phyloP scores from a whole-genome alignment of 1,140 invertebrate species.

The Penaeus japonicus region DNA sequence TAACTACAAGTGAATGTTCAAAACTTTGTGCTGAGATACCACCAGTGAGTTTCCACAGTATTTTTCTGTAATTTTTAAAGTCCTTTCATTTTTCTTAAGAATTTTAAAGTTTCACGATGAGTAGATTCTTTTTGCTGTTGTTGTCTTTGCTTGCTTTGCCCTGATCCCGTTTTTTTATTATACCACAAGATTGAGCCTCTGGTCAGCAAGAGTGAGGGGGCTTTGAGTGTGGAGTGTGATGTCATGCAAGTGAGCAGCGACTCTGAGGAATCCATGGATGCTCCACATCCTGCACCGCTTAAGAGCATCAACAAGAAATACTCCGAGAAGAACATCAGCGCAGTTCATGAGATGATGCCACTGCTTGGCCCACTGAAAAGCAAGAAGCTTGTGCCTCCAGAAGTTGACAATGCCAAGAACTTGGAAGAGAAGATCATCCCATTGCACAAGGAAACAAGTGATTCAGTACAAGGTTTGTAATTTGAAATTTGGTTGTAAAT shows the following conservation, averaged over 20 bases:
- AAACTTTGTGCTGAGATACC: constrained; percentile 54
- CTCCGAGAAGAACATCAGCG: background rate
- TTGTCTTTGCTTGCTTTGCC: too few species aligned
- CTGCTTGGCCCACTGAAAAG: background rate
- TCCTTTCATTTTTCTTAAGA: background rate
- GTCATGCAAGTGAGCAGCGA: constrained; percentile 47
- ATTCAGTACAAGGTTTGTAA: too few species aligned
- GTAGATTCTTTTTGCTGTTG: too few species aligned
- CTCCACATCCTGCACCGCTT: background rate
- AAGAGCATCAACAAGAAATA: background rate
- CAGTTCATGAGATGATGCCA: background rate
- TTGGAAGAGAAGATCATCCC: too few species aligned
- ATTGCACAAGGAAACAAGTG: too few species aligned
- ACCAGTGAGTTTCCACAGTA: constrained; percentile 23
- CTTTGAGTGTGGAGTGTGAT: constrained; percentile 24
- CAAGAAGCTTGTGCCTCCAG: background rate
- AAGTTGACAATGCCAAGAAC: too few species aligned
- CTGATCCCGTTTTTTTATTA: background rate
- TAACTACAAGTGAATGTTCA: constrained; percentile 49
- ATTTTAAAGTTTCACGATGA: background rate
- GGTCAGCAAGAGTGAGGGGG: constrained; percentile 29
- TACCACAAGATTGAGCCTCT: constrained; percentile 1
- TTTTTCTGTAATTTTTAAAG: background rate
- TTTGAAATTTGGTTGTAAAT: too few species aligned
- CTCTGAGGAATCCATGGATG: constrained; percentile 27